Evolutionary conservation across 2,797 vertebrate species (phyloP).

Genomic region (Melanotaenia parkinsoni): DNA sequence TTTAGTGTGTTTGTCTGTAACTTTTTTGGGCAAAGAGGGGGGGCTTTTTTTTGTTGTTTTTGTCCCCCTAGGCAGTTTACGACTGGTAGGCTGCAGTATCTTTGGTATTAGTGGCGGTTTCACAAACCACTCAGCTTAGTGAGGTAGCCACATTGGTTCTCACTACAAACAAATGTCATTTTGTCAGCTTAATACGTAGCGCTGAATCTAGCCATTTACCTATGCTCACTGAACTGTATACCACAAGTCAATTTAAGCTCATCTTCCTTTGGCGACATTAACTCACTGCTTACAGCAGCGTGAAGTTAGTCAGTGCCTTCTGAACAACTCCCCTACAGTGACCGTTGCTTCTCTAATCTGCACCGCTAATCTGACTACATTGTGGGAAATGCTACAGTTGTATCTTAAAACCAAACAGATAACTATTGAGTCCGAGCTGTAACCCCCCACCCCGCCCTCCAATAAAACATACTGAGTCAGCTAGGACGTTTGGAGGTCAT

Average conservation of each 20-base stretch:
- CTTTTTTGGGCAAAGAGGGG: conserved; percentile 51
- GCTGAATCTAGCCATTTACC: conserved; percentile 74
- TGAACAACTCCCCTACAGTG: conserved; percentile 65
- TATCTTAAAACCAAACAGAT: conserved; percentile 78
- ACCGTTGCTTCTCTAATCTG: conserved; percentile 73
- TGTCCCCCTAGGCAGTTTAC: conserved; percentile 85
- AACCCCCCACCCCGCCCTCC: conserved; percentile 37
- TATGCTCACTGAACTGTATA: conserved; percentile 76
- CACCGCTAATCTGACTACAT: conserved; percentile 80
- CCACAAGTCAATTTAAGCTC: conserved; percentile 75
- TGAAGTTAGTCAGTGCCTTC: conserved; percentile 70
- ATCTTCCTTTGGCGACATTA: conserved; percentile 70
- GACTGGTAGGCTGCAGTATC: conserved; percentile 94
- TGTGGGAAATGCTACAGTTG: conserved; percentile 85
- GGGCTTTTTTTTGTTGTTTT: conserved; percentile 51
- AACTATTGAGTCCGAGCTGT: conserved; percentile 69
- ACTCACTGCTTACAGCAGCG: conserved; percentile 82
- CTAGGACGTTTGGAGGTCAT: conserved; percentile 73
- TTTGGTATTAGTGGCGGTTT: conserved; percentile 99
- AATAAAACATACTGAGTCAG: conserved; percentile 76
- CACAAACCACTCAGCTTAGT: conserved; percentile 96
- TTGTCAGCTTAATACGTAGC: conserved; percentile 81
- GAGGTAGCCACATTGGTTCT: conserved; percentile 99
- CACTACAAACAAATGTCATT: conserved; percentile 91
- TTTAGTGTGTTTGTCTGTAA: conserved; percentile 31